Evolutionary conservation across 2,113 vertebrate genomes (phyloP).

Genomic region (Platanista minor): DNA sequence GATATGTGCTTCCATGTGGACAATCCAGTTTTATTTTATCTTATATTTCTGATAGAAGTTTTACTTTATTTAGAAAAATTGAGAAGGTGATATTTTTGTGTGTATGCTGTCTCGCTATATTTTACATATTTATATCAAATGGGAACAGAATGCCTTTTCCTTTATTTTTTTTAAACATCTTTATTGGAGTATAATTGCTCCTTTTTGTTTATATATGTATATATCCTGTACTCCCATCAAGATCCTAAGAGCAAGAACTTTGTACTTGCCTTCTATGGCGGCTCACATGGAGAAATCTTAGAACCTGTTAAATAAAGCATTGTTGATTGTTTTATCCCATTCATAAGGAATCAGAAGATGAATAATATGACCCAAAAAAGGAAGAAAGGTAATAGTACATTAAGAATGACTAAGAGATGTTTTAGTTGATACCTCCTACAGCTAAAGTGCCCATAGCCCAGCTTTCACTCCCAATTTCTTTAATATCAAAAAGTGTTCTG

Average conservation of each 20-base stretch:
- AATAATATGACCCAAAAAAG: background rate
- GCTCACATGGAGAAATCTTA: background rate
- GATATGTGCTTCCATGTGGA: background rate
- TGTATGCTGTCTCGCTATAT: background rate
- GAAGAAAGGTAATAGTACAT: background rate
- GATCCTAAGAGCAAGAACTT: background rate
- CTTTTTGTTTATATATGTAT: background rate
- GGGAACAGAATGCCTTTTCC: background rate
- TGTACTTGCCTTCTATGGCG: background rate
- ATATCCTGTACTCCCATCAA: background rate
- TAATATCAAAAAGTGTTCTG: background rate
- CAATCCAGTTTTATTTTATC: background rate
- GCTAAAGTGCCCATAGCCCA: background rate
- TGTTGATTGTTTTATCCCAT: background rate
- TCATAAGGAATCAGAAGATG: background rate
- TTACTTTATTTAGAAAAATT: slow-evolving; percentile 30
- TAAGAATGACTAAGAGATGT: background rate
- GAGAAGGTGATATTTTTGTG: background rate
- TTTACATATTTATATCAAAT: background rate
- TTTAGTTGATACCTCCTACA: background rate
- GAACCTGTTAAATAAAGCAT: background rate
- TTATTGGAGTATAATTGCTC: background rate
- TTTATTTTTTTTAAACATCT: background rate
- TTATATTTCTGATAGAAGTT: background rate
- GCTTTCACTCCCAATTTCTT: background rate